Evolutionary conservation across 2,113 vertebrate genomes (phyloP).

Genomic region (Myotis lucifugus): DNA sequence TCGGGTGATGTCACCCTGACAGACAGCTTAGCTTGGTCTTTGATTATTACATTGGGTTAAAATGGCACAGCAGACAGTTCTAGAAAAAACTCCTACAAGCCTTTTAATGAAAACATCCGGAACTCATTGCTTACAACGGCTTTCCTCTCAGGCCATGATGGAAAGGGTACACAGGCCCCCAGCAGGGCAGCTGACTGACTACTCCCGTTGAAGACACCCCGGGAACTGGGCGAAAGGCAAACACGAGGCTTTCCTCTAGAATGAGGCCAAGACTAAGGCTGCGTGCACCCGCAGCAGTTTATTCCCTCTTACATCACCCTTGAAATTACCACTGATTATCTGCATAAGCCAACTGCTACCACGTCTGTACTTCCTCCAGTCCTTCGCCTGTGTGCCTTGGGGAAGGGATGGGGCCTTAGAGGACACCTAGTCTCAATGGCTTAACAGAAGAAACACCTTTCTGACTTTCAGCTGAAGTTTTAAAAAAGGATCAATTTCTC

Average conservation of each 20-base stretch:
- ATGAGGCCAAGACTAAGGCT: accelerated
- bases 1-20: slow-evolving; percentile 56
- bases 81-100: neutral
- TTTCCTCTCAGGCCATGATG: neutral
- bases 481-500: neutral
- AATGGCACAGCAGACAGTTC: neutral
- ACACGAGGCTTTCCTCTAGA: neutral
- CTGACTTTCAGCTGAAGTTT: neutral
- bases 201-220: neutral
- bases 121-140: neutral
- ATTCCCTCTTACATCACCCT: neutral
- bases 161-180: neutral
- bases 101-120: neutral
- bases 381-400: neutral
- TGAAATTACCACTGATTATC: neutral
- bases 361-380: neutral
- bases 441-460: neutral
- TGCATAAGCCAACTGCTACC: neutral
- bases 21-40: slow-evolving; percentile 65
- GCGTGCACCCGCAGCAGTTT: neutral
- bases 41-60: slow-evolving; percentile 1
- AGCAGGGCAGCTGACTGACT: neutral
- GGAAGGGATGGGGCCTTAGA: accelerated
- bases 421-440: neutral
- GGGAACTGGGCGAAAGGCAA: neutral